These are phyloP conservation scores for Nysson spinosus DNA, from an alignment of 2,888 invertebrate species.

Conservation along the genomic window DNA sequence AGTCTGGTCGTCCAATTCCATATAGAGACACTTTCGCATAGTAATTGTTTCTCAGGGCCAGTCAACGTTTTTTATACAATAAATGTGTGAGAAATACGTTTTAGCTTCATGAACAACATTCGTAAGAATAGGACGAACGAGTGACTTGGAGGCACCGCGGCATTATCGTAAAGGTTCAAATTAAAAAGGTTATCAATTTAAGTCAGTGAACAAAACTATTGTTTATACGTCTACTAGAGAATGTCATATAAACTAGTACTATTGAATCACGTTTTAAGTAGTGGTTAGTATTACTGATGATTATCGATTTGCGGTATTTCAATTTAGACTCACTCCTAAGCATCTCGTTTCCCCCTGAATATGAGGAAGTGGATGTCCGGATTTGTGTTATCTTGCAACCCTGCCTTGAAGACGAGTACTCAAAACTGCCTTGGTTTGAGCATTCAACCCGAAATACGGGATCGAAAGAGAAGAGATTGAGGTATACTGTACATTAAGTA, in stretches of 20 bases:
- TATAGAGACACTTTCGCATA: too few species aligned
- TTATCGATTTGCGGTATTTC: background rate
- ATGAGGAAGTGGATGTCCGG: background rate
- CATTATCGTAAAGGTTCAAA: too few species aligned
- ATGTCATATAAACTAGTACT: background rate
- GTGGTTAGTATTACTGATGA: background rate
- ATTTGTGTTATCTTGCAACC: conserved; percentile 14
- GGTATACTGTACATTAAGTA: conserved; percentile 65
- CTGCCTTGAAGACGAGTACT: conserved; percentile 24
- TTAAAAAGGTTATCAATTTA: too few species aligned
- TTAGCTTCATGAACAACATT: conserved; percentile 9
- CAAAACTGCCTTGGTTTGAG: conserved; percentile 1
- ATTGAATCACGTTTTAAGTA: background rate
- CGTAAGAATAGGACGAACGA: conserved; percentile 9
- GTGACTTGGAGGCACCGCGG: conserved; percentile 25
- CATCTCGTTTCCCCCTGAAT: conserved; percentile 4
- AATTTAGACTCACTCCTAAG: conserved; percentile 10
- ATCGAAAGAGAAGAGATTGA: conserved; percentile 26
- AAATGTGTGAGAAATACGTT: too few species aligned
- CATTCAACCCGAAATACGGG: conserved; percentile 9
- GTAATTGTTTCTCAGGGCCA: too few species aligned
- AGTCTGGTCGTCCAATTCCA: conserved; percentile 6
- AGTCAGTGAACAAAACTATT: too few species aligned
- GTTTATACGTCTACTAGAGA: too few species aligned
- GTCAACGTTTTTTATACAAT: conserved; percentile 9